Percentiles rank a stretch among this genome's conserved stretches.
phyloP scores from a whole-genome alignment of 2,888 invertebrate species.

The Drosophila anomalata region DNA sequence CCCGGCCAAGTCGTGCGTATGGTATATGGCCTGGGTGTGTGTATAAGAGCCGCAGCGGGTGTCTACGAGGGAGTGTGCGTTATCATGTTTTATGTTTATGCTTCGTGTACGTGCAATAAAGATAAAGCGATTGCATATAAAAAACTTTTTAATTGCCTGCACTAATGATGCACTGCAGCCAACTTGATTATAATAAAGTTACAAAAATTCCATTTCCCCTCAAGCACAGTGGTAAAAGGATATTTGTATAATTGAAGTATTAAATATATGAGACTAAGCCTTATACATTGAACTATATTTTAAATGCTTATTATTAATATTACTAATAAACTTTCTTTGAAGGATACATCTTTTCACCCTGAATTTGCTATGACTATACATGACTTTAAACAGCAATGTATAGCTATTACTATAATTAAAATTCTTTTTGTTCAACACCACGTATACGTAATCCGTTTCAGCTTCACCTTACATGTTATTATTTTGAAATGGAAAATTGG shows the following conservation, averaged over 20 bases:
- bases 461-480: not conserved
- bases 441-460: not conserved
- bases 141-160: conserved; percentile 79
- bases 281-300: too few species aligned
- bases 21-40: conserved; percentile 7
- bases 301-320: too few species aligned
- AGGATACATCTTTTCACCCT: too few species aligned
- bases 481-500: too few species aligned
- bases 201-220: conserved; percentile 41
- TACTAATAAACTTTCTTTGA: too few species aligned
- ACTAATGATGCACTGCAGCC: conserved; percentile 79
- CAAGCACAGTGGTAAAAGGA: conserved; percentile 26
- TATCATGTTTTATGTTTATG: conserved; percentile 75
- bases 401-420: too few species aligned
- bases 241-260: too few species aligned
- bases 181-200: conserved; percentile 73
- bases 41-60: not conserved
- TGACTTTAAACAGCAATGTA: too few species aligned
- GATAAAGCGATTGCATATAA: conserved; percentile 74
- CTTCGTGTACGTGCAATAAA: conserved; percentile 72
- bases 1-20: conserved; percentile 27
- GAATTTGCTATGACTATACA: too few species aligned
- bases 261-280: too few species aligned
- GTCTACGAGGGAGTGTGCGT: conserved; percentile 28
- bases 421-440: not conserved